Percentiles rank a stretch among this genome's conserved stretches.
These are phyloP conservation scores for Salvelinus fontinalis DNA, from an alignment of 2,113 vertebrate species.

Conservation along the genomic window DNA sequence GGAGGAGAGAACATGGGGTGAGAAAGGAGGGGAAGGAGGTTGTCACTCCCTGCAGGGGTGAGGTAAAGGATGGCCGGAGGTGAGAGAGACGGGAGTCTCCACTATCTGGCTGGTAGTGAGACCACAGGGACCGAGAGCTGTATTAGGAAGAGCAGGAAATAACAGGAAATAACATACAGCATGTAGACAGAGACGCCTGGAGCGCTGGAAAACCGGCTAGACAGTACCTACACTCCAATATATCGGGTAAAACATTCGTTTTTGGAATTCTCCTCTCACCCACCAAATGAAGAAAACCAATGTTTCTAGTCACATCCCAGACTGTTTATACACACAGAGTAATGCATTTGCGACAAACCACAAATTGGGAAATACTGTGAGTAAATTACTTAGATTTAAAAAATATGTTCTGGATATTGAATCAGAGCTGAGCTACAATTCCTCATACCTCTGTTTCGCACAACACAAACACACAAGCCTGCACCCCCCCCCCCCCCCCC, in stretches of 20 bases:
- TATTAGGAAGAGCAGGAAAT: slow-evolving; percentile 47
- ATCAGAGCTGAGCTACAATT: neutral
- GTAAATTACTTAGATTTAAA: neutral
- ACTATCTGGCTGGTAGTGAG: slow-evolving; percentile 61
- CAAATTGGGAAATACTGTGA: neutral
- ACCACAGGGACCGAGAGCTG: slow-evolving; percentile 57
- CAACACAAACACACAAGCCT: neutral
- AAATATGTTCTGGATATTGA: neutral
- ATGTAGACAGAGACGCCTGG: slow-evolving; percentile 35
- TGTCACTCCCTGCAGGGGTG: slow-evolving; percentile 46
- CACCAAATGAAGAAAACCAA: neutral
- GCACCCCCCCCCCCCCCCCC: no score
- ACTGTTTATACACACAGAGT: neutral
- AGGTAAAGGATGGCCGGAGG: slow-evolving; percentile 28
- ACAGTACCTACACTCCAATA: slow-evolving; percentile 26
- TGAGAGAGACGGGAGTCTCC: slow-evolving; percentile 41
- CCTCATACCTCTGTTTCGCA: neutral
- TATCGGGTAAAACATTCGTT: slow-evolving; percentile 29
- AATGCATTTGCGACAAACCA: neutral
- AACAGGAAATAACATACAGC: slow-evolving; percentile 60
- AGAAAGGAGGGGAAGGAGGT: slow-evolving; percentile 26
- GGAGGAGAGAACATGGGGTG: slow-evolving; percentile 31
- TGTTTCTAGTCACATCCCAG: neutral
- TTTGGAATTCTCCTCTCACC: neutral
- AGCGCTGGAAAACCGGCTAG: slow-evolving; percentile 38